Evolutionary conservation across 2,113 vertebrate genomes (phyloP).

Genomic region (Dunckerocampus dactyliophorus): DNA sequence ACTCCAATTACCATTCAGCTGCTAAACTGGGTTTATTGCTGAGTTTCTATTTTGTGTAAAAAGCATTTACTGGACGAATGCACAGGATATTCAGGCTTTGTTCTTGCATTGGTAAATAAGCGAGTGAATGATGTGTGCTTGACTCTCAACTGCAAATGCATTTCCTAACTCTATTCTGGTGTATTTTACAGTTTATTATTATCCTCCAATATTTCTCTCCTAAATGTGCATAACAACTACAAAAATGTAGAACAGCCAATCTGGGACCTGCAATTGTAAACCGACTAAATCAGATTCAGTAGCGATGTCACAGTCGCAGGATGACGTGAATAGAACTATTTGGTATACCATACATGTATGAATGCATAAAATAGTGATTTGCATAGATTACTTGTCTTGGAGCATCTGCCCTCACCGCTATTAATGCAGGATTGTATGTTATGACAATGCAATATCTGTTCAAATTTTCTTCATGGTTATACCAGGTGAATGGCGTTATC

Average conservation of each 20-base stretch:
- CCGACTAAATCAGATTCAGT: conserved; percentile 26
- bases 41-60: conserved; percentile 37
- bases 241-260: no score
- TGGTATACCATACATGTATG: conserved; percentile 9
- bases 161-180: no score
- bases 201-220: no score
- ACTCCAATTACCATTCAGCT: conserved; percentile 36
- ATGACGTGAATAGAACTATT: conserved; percentile 24
- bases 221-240: no score
- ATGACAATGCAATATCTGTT: conserved; percentile 2
- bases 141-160: no score
- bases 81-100: conserved; percentile 5
- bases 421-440: conserved; percentile 21
- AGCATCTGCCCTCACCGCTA: conserved; percentile 20
- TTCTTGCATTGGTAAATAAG: conserved; percentile 14
- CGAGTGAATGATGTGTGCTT: neutral
- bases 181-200: no score
- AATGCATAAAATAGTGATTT: conserved; percentile 36
- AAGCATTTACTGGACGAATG: conserved; percentile 26
- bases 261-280: no score
- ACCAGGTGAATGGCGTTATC: conserved; percentile 5
- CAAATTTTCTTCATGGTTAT: conserved; percentile 15
- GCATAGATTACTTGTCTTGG: conserved; percentile 32
- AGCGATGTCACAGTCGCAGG: conserved; percentile 25
- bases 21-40: conserved; percentile 39